Evolutionary conservation across 2,113 vertebrate species (phyloP).

Genomic region (Heterocephalus glaber): DNA sequence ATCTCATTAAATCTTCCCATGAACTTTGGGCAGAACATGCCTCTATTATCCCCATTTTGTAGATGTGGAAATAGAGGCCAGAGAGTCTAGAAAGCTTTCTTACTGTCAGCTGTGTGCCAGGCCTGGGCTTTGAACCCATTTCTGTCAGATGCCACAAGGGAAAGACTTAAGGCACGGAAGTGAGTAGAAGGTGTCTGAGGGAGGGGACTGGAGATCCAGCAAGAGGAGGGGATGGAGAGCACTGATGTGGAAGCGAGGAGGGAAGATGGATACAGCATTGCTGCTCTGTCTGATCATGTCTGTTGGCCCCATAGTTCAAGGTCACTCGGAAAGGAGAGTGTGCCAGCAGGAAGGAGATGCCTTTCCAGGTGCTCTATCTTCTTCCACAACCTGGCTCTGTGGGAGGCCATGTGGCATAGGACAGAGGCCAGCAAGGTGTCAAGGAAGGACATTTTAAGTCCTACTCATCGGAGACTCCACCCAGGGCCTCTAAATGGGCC

Average conservation of each 20-base stretch:
- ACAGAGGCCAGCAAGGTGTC: background rate
- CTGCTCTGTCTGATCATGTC: background rate
- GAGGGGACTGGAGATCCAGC: background rate
- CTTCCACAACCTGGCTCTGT: background rate
- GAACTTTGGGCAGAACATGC: background rate
- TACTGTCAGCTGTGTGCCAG: too few relatives aligned
- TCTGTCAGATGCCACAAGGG: background rate
- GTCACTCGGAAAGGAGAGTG: background rate
- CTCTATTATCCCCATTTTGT: background rate
- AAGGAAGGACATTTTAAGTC: background rate
- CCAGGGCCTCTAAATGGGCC: constrained; percentile 27
- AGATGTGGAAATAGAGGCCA: background rate
- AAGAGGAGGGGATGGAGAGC: background rate
- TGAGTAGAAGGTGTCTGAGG: background rate
- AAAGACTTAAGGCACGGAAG: background rate
- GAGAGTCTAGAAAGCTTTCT: background rate
- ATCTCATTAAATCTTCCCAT: background rate
- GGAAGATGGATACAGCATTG: background rate
- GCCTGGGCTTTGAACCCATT: background rate
- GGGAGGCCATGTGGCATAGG: background rate
- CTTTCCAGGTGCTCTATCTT: background rate
- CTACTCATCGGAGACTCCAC: background rate
- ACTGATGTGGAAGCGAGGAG: background rate
- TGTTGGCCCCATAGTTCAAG: background rate
- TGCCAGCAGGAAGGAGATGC: background rate